Evolutionary conservation across 2,888 invertebrate genomes (phyloP).

Genomic region (Pheosia gnoma): DNA sequence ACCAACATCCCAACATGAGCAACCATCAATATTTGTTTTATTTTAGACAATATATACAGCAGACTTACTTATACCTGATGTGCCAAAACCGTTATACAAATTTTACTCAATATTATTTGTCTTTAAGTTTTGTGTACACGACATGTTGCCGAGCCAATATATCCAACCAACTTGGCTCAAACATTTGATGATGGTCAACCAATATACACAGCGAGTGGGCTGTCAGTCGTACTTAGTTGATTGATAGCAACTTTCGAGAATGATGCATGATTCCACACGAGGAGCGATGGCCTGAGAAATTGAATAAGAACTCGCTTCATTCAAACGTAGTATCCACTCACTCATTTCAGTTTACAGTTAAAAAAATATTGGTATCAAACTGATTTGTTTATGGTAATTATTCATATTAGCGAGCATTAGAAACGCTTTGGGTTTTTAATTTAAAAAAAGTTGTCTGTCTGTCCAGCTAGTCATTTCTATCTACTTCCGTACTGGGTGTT

Average conservation of each 20-base stretch:
- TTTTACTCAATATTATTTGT: too few species aligned
- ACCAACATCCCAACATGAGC: not conserved
- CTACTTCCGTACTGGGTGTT: not conserved
- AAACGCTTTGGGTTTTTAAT: conserved; percentile 5
- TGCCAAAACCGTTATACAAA: too few species aligned
- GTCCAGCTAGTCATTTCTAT: not conserved
- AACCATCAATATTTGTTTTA: too few species aligned
- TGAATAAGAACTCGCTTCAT: conserved; percentile 30
- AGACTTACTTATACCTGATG: too few species aligned
- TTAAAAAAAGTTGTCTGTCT: not conserved
- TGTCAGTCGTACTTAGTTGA: conserved; percentile 30
- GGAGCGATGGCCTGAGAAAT: conserved; percentile 17
- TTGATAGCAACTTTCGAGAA: conserved; percentile 45
- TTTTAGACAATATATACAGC: too few species aligned
- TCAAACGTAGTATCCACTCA: conserved; percentile 18
- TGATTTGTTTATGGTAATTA: conserved; percentile 1
- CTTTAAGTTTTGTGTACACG: too few species aligned
- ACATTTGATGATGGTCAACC: not conserved
- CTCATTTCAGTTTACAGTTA: conserved; percentile 11
- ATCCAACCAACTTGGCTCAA: conserved; percentile 7
- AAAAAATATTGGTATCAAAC: not conserved
- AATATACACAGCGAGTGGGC: conserved; percentile 2
- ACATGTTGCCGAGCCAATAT: too few species aligned
- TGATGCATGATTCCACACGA: conserved; percentile 34
- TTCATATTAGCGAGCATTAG: conserved; percentile 2